Conservation (phyloP, 2,888 invertebrate genomes). For the Acanthacorydalis orientalis region DNA sequence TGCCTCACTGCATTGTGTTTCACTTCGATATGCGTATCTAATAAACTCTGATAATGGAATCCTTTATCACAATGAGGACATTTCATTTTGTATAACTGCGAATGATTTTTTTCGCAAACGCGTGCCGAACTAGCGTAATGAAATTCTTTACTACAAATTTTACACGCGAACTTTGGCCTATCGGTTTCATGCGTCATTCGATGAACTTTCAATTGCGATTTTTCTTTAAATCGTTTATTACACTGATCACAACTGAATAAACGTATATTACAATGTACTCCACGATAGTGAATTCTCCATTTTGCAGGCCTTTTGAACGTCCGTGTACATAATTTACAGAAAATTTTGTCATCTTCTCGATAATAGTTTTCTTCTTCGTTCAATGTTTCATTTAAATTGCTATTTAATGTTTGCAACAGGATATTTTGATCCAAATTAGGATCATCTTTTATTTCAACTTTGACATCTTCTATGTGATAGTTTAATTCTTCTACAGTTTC, state of each 20-base stretch:
- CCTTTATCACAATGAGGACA: conserved; percentile 27
- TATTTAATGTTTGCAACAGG: no score
- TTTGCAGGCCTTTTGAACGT: background rate
- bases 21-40: conserved; percentile 27
- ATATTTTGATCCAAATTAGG: no score
- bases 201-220: background rate
- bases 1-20: conserved; percentile 26
- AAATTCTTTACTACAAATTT: background rate
- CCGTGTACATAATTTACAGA: background rate
- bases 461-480: no score
- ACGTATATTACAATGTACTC: background rate
- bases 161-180: background rate
- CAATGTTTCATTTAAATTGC: background rate
- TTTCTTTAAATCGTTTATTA: conserved; percentile 1
- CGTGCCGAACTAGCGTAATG: conserved; percentile 3
- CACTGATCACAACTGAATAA: conserved; percentile 1
- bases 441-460: no score
- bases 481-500: background rate
- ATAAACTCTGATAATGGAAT: conserved; percentile 27
- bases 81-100: conserved; percentile 9
- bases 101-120: conserved; percentile 9
- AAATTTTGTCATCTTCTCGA: background rate
- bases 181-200: background rate
- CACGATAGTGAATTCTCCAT: conserved; percentile 1
- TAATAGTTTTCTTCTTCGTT: conserved; percentile 2